Base-by-base conservation (phyloP, 2,797 vertebrate genomes). In the Halcyon leucocephala region DNA sequence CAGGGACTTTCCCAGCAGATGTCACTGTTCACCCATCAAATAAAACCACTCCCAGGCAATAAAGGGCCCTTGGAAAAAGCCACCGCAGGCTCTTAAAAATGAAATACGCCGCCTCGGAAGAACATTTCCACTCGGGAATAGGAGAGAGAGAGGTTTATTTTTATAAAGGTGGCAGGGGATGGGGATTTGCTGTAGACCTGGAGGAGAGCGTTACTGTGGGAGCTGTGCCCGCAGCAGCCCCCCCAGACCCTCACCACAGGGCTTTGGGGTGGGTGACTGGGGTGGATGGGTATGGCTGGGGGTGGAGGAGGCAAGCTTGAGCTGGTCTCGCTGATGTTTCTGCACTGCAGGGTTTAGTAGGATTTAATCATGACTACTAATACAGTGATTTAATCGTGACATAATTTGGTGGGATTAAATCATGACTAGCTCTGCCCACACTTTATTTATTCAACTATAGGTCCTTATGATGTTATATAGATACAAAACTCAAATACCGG, bases 21-120 rank as follows among this genome's bases (percentile, higher is more conserved):
- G 98, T 97, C 98, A 96, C 97, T 98, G 82, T 98, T 96, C 93
- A 92, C 97, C 97, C 66, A 88, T 14, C 69, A 93, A 97, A 98
- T 67, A 61, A 76, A 96, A 94, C 52, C 14, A 42, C 14, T 60
- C 12, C 6, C 26, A 33, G 92, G 81, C 91, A 86, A 55, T 33
- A 64, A 94, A 88, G 64, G 48, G 81, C 74, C 48, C 58, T 37
- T 51, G 55, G 72, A 86, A 83, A 88, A 90, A 95, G 37, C 24
- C 41, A 37, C 92, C 2, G 70, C 88, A 88, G 54, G 65, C 73
- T 72, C 51, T 88, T 85, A 61, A 55, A 91, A 93, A 78, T 57
- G 55, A 89, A 90, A 87, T 87, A 73, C 0, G 0, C 41, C 2
- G 20, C 76, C 79, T 88, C 72, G 29, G 76, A 85, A 67, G 80